Base-by-base conservation (phyloP, 2,797 vertebrate genomes). In the Ispidina picta region DNA sequence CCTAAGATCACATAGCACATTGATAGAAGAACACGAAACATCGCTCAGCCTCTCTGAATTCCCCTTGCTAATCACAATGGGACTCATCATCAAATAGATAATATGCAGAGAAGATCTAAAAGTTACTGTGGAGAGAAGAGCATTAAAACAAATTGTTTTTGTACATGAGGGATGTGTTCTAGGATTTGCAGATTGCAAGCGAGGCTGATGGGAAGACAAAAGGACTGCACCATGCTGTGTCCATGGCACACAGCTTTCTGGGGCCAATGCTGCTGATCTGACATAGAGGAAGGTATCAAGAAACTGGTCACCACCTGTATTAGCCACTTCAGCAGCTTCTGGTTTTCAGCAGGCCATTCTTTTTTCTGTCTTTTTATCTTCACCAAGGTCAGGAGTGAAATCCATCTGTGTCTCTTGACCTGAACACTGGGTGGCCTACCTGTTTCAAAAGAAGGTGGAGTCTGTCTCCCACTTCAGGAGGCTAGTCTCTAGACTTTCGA, bases 141-240 rank as follows among this genome's bases (percentile, higher is more conserved):
- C 29, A 8, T 44, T 60, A 37, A 62, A 78, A 59, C 10, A 75
- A 81, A 75, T 65, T 28, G 4, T 5, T 15, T 83, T 48, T 31
- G 20, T 31, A 22, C 5, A 7, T 39, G 19, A 69, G 8, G 20
- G 37, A 43, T 26, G 21, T 1, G 1, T 73, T 70, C 39, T 56
- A 33, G 18, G 25, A 21, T 20, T 69, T 75, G 28, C 8, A 5
- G 1, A 0, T n/a, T 52, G 19, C 35, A 12, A 0, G 1, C 25
- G 46, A 56, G 52, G 33, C 21, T 52, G 26, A 49, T 0, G 4
- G 39, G 18, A 65, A 29, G 25, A 48, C 39, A 70, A 71, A n/a
- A 64, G 18, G 28, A 33, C 12, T 41, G 26, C n/a, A 49, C 11
- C 26, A 39, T 22, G 10, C 12, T 4, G 2, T 25, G 13, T 8